A percentile compares a stretch with the other conserved stretches of the same genome.
Conservation (phyloP, 30 jellyfish, hydroid and myxozoan species). For the Cassiopea andromeda region DNA sequence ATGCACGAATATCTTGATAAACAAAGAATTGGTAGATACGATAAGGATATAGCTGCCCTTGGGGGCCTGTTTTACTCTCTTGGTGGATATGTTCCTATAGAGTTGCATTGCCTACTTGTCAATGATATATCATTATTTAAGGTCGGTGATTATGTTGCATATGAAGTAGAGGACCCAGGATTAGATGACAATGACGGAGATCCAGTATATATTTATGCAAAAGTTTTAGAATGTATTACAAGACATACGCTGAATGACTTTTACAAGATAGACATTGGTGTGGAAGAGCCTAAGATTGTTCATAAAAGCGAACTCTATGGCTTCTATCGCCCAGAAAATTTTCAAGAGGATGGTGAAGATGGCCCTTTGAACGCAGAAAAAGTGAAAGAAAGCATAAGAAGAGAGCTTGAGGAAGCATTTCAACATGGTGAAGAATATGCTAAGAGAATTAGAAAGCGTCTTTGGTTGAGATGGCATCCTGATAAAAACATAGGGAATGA, state of each 20-base stretch:
- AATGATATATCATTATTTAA: conserved; percentile 54
- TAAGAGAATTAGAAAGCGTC: conserved; percentile 56
- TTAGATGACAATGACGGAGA: conserved; percentile 53
- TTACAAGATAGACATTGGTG: conserved; percentile 34
- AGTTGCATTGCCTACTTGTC: conserved; percentile 51
- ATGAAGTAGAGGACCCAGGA: conserved; percentile 63
- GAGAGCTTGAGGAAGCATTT: conserved; percentile 38
- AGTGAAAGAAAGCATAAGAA: conserved; percentile 30
- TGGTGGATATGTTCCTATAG: conserved; percentile 84
- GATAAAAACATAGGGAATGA: conserved; percentile 70
- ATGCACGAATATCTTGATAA: conserved; percentile 55
- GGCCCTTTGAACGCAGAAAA: conserved; percentile 25
- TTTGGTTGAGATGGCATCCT: conserved; percentile 86
- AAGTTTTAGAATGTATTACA: conserved; percentile 14
- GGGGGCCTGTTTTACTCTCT: conserved; percentile 6
- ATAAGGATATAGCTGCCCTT: neutral
- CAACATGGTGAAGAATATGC: conserved; percentile 14
- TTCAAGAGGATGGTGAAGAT: neutral
- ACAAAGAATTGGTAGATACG: conserved; percentile 13
- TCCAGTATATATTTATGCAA: conserved; percentile 60
- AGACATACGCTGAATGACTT: neutral
- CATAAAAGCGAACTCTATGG: conserved; percentile 30
- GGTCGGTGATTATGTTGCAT: conserved; percentile 78
- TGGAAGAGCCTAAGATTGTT: conserved; percentile 20
- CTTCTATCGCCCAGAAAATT: conserved; percentile 29